Evolutionary conservation across 2,113 vertebrate species (phyloP), one percentile per base, ranked within the genome.

Genomic region (Phylloscopus trochilus): DNA sequence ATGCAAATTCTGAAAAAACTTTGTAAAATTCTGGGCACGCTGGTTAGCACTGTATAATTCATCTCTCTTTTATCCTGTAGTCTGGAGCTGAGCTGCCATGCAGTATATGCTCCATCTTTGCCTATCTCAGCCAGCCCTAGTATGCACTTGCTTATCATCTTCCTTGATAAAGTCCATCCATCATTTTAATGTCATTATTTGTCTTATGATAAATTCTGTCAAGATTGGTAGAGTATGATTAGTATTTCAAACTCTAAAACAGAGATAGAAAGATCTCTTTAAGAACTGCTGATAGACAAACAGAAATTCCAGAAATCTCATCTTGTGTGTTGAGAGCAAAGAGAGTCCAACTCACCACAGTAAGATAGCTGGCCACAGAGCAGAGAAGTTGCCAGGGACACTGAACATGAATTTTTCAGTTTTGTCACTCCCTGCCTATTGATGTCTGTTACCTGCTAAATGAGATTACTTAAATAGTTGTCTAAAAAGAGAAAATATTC

Each of bases 131-230:
- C 30, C 53, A 72, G 12, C 20, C n/a, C 33, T 26, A 46, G 56
- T 13, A 43, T 37, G 39, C 39, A 67, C 33, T 80, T 78, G 43
- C 64, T 94, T 72, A 72, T 89, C 68, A 81, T 87, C 69, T 56
- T 72, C 55, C 47, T 70, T 79, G 52, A 85, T 75, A 43, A 12
- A 79, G 33, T 52, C n/a, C 41, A 72, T 89, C 35, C 24, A 78
- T 82, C 69, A 84, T 72, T 89, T 52, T 89, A 75, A 92, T 64
- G 47, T 92, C 52, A 91, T 89, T 92, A 79, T 94, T 87, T 91
- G 66, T 91, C 69, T 87, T 87, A 85, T 72, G 60, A 94, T 76
- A 94, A 92, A 93, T 82, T 89, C 81, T 92, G 49, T 79, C 60
- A 87, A 74, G 52, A 82, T 59, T 82, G 17, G 24, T 75, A 60